phyloP scores from a whole-genome alignment of 2,888 invertebrate species.

The Hypomecis atomaria region DNA sequence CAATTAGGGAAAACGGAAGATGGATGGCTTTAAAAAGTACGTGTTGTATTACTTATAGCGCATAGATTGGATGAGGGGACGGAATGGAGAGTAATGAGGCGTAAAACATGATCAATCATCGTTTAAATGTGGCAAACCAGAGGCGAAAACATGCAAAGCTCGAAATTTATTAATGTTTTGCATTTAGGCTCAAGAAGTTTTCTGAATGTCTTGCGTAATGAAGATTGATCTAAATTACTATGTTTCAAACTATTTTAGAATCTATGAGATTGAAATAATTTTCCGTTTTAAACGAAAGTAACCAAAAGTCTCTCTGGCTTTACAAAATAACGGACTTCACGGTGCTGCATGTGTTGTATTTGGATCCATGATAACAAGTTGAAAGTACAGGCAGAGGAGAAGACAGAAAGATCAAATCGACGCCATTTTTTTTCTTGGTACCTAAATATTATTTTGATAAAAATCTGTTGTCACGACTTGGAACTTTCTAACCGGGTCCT shows the following conservation, averaged over 20 bases:
- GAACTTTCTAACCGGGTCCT: constrained; percentile 52
- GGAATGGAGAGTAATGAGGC: constrained; percentile 25
- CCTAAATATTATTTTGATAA: constrained; percentile 43
- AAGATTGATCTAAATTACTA: too few species aligned
- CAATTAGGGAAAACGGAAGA: constrained; percentile 11
- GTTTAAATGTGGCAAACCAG: constrained; percentile 13
- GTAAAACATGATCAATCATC: constrained; percentile 30
- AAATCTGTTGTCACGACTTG: constrained; percentile 59
- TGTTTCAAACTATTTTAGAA: too few species aligned
- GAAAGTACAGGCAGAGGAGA: neutral
- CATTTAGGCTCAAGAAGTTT: neutral
- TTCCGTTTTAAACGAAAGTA: too few species aligned
- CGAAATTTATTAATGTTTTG: neutral
- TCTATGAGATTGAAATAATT: too few species aligned
- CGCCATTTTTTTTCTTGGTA: constrained; percentile 15
- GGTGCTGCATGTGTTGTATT: neutral
- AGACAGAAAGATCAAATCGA: constrained; percentile 30
- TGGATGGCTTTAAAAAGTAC: constrained; percentile 20
- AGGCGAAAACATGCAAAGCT: neutral
- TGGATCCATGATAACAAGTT: neutral
- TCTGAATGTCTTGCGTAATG: too few species aligned
- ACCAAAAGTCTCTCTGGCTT: too few species aligned
- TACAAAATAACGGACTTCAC: too few species aligned
- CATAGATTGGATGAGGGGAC: constrained; percentile 17
- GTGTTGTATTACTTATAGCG: constrained; percentile 13